phyloP scores from a whole-genome alignment of 2,797 vertebrate genomes.

The Thalassophryne amazonica region DNA sequence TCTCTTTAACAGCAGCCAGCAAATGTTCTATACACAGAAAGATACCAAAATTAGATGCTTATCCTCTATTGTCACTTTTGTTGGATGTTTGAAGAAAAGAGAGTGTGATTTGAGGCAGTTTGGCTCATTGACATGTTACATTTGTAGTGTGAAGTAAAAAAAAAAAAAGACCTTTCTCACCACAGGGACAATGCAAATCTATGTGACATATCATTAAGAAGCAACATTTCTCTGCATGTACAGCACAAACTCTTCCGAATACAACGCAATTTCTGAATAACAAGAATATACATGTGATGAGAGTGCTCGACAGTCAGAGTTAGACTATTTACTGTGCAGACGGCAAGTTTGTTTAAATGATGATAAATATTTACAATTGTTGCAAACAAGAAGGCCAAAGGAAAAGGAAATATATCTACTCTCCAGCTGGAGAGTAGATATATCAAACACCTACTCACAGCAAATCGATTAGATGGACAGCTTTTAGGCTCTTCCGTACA shows the following conservation, averaged over 20 bases:
- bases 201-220: too few relatives aligned
- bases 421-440: slow-evolving; percentile 23
- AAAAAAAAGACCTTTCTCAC: too few relatives aligned
- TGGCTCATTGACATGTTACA: too few relatives aligned
- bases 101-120: too few relatives aligned
- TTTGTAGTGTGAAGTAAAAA: too few relatives aligned
- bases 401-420: slow-evolving; percentile 32
- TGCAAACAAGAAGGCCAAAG: slow-evolving; percentile 43
- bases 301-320: slow-evolving; percentile 5
- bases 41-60: background rate
- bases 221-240: background rate
- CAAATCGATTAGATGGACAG: slow-evolving; percentile 26
- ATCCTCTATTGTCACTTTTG: background rate
- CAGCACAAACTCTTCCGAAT: background rate
- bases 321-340: slow-evolving; percentile 12
- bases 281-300: slow-evolving; percentile 19
- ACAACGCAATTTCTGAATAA: slow-evolving; percentile 1
- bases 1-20: background rate
- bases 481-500: slow-evolving; percentile 39
- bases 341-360: slow-evolving; percentile 46
- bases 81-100: background rate
- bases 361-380: slow-evolving; percentile 61
- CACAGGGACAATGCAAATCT: too few relatives aligned
- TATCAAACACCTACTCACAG: slow-evolving; percentile 35
- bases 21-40: background rate